Evolutionary conservation across 2,888 invertebrate species (phyloP).

Genomic region (Cylindroiulus punctatus): DNA sequence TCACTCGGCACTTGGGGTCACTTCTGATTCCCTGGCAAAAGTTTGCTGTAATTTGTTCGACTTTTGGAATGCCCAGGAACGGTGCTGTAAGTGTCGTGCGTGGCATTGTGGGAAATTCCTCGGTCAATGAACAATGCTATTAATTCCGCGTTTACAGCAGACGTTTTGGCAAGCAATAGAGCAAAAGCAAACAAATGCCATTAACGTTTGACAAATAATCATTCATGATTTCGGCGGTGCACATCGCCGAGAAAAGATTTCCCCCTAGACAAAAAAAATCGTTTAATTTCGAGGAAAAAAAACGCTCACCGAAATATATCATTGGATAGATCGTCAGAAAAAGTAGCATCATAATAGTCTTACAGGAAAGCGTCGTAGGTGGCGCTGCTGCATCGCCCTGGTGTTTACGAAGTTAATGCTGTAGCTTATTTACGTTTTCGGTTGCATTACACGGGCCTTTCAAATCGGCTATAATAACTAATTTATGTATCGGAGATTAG

Average conservation of each 20-base stretch:
- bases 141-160: slow-evolving; percentile 38
- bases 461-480: background rate
- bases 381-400: background rate
- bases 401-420: background rate
- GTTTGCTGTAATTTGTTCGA: background rate
- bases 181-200: slow-evolving; percentile 38
- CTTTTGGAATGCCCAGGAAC: background rate
- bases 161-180: slow-evolving; percentile 42
- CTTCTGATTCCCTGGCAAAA: background rate
- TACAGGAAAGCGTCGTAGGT: background rate
- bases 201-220: slow-evolving; percentile 42
- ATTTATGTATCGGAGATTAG: background rate
- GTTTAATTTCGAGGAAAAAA: background rate
- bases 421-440: no score
- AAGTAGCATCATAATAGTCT: background rate
- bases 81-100: background rate
- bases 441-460: background rate
- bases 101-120: slow-evolving; percentile 5
- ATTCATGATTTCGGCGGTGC: slow-evolving; percentile 22
- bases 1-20: no score
- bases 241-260: slow-evolving; percentile 23
- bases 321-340: slow-evolving; percentile 22
- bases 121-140: slow-evolving; percentile 38
- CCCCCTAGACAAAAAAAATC: slow-evolving; percentile 23
- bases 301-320: background rate